phyloP scores from a whole-genome alignment of 1,140 invertebrate species.

The Cylas formicarius region DNA sequence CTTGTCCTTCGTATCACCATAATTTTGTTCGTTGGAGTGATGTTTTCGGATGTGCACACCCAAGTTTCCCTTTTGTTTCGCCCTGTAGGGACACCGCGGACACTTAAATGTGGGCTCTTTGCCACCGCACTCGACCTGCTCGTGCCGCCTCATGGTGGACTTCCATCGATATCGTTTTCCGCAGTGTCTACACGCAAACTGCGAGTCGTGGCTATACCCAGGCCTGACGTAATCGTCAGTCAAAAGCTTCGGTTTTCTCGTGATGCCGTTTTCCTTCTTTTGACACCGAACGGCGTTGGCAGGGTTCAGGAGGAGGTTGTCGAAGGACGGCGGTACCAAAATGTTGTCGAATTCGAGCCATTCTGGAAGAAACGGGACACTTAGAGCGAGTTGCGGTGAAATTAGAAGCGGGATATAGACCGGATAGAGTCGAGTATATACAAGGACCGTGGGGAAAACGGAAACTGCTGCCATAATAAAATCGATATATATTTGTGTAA shows the following conservation, averaged over 20 bases:
- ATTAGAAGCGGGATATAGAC: slow-evolving; percentile 4
- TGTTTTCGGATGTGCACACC: slow-evolving; percentile 75
- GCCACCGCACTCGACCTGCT: slow-evolving; percentile 80
- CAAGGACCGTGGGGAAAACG: too few species aligned
- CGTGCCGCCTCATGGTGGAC: slow-evolving; percentile 71
- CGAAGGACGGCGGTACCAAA: slow-evolving; percentile 28
- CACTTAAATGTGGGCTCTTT: slow-evolving; percentile 75
- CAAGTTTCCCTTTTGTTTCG: slow-evolving; percentile 71
- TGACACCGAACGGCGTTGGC: slow-evolving; percentile 7
- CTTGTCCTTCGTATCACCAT: neutral
- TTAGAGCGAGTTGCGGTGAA: slow-evolving; percentile 7
- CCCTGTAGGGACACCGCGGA: slow-evolving; percentile 70
- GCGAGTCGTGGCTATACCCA: slow-evolving; percentile 54
- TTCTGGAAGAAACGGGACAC: slow-evolving; percentile 30
- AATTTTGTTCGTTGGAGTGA: slow-evolving; percentile 42
- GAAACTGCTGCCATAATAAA: too few species aligned
- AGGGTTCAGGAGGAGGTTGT: slow-evolving; percentile 25
- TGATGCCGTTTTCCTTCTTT: slow-evolving; percentile 18
- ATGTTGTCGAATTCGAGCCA: slow-evolving; percentile 39
- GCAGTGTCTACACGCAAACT: slow-evolving; percentile 68
- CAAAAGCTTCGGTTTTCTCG: slow-evolving; percentile 28
- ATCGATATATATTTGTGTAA: too few species aligned
- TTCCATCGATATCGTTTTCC: slow-evolving; percentile 77
- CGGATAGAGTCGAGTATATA: too few species aligned
- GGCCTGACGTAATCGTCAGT: slow-evolving; percentile 41